Percentiles rank a stretch among this genome's conserved stretches.
Evolutionary conservation across 2,113 vertebrate species (phyloP).

Genomic region (Myotis yumanensis): DNA sequence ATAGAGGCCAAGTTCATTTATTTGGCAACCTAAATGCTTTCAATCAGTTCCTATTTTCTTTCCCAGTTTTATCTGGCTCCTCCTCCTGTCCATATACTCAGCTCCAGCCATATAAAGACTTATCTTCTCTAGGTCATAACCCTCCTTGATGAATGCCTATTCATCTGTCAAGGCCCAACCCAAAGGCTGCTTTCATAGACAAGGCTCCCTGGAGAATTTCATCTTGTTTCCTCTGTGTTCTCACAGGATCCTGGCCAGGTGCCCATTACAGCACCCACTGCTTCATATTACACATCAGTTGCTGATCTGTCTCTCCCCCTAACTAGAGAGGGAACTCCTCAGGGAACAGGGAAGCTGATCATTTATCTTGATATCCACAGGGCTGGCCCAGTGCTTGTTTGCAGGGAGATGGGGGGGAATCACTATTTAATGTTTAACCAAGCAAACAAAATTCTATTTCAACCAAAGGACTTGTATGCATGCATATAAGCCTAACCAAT

Average conservation of each 20-base stretch:
- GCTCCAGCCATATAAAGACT: not conserved
- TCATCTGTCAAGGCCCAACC: not conserved
- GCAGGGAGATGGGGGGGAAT: rapidly evolving
- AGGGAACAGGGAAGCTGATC: not conserved
- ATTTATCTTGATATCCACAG: not conserved
- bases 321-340: not conserved
- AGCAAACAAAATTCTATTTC: not conserved
- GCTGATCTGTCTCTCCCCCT: not conserved
- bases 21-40: not conserved
- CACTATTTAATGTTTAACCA: not conserved
- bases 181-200: not conserved
- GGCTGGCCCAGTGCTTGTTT: not conserved
- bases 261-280: not conserved
- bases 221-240: not conserved
- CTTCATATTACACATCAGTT: not conserved
- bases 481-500: too few species aligned
- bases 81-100: not conserved
- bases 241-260: not conserved
- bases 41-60: not conserved
- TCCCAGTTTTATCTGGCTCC: not conserved
- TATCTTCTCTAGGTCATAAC: not conserved
- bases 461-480: too few species aligned
- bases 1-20: not conserved
- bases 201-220: not conserved
- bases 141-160: not conserved